Conservation (phyloP, 2,797 vertebrate genomes). For the Poeciliopsis presidionis region DNA sequence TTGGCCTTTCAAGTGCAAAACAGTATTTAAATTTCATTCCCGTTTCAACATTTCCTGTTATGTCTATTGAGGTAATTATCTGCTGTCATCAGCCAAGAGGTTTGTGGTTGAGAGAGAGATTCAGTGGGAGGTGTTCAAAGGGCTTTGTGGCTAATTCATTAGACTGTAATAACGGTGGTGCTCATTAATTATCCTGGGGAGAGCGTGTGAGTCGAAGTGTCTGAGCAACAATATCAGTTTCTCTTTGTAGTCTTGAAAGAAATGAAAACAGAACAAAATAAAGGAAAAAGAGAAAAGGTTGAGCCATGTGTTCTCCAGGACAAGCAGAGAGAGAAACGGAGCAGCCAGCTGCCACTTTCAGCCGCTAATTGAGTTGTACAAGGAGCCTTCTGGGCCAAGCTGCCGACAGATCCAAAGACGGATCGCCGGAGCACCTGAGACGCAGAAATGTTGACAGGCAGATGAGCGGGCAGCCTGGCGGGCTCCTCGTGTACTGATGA, state of each 20-base stretch:
- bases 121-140: background rate
- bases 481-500: slow-evolving; percentile 32
- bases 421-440: slow-evolving; percentile 45
- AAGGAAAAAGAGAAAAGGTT: background rate
- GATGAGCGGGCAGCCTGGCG: slow-evolving; percentile 7
- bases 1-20: background rate
- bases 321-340: slow-evolving; percentile 1
- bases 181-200: slow-evolving; percentile 8
- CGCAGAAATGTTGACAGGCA: slow-evolving; percentile 29
- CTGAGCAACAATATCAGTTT: background rate
- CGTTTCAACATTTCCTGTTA: background rate
- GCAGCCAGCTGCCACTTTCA: slow-evolving; percentile 50
- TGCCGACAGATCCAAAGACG: slow-evolving; percentile 58
- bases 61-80: background rate
- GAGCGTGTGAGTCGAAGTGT: background rate
- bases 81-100: background rate
- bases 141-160: slow-evolving; percentile 40
- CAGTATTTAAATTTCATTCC: background rate
- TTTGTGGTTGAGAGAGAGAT: background rate
- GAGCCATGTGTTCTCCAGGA: background rate
- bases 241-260: background rate
- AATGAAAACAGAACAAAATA: background rate
- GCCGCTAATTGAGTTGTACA: slow-evolving; percentile 50
- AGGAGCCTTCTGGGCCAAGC: slow-evolving; percentile 27
- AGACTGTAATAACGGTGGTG: slow-evolving; percentile 24